Conservation (phyloP, 2,888 invertebrate species). For the Drosophila greeni region DNA sequence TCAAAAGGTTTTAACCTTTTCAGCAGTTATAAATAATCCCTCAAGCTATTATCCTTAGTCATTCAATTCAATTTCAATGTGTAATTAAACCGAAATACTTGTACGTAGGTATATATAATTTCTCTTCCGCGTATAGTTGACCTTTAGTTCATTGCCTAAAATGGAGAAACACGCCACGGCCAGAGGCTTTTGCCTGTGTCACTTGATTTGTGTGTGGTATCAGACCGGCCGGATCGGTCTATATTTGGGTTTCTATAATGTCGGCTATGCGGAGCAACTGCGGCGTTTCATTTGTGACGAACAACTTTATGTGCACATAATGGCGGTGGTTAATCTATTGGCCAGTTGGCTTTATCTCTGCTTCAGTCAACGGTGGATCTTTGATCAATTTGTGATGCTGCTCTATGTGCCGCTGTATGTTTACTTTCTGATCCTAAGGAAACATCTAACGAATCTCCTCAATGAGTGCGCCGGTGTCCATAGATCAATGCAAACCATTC, state of each 20-base stretch:
- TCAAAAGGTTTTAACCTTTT: neutral
- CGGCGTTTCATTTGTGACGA: constrained; percentile 46
- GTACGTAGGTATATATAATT: neutral
- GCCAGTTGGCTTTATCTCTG: constrained; percentile 36
- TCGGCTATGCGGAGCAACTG: constrained; percentile 32
- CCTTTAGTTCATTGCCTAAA: constrained; percentile 11
- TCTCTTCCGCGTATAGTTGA: neutral
- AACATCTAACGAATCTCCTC: constrained; percentile 40
- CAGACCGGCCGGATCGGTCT: constrained; percentile 38
- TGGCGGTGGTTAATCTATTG: constrained; percentile 30
- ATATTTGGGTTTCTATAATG: constrained; percentile 54
- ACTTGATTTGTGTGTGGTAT: constrained; percentile 54
- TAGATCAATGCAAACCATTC: constrained; percentile 18
- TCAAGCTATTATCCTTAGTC: neutral
- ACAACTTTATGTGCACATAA: constrained; percentile 52
- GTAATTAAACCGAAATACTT: neutral
- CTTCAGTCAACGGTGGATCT: constrained; percentile 51
- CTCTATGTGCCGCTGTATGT: constrained; percentile 51
- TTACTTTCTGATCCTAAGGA: constrained; percentile 46
- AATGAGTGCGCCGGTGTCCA: constrained; percentile 43
- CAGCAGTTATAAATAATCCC: neutral
- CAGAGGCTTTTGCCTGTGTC: constrained; percentile 57
- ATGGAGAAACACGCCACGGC: constrained; percentile 46
- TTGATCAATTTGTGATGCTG: constrained; percentile 44
- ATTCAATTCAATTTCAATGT: neutral